Conservation (phyloP, 2,888 invertebrate genomes). For the Elmis aenea region DNA sequence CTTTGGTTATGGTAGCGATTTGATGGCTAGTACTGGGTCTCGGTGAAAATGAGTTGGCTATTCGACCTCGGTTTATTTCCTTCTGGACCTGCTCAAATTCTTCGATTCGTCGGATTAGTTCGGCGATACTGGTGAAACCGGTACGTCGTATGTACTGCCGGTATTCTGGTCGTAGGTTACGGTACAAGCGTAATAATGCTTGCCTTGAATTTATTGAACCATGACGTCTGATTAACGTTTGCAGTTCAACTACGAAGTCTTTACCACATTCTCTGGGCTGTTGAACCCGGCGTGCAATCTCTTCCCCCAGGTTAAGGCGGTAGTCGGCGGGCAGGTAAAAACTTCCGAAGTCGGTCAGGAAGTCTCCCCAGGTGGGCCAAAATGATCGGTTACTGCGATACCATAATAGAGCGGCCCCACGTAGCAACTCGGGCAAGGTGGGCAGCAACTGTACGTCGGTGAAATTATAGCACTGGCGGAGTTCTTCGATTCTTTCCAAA, state of each 20-base stretch:
- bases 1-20: no score
- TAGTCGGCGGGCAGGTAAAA: neutral
- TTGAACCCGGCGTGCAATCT: neutral
- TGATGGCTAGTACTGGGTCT: no score
- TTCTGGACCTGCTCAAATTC: no score
- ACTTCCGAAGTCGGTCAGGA: neutral
- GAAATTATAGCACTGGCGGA: constrained; percentile 3
- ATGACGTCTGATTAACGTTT: constrained; percentile 8
- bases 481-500: constrained; percentile 5
- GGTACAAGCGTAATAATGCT: constrained; percentile 3
- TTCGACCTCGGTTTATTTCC: no score
- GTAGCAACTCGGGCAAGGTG: constrained; percentile 7
- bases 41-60: no score
- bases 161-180: constrained; percentile 7
- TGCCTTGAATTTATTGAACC: neutral
- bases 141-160: no score
- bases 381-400: constrained; percentile 5
- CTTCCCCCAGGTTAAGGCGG: neutral
- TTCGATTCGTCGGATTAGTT: no score
- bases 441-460: neutral
- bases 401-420: constrained; percentile 5
- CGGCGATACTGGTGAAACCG: no score
- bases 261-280: neutral
- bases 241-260: constrained; percentile 6
- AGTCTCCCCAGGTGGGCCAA: constrained; percentile 5